Conservation (phyloP, 2,888 invertebrate genomes). For the Drosophila siamana region DNA sequence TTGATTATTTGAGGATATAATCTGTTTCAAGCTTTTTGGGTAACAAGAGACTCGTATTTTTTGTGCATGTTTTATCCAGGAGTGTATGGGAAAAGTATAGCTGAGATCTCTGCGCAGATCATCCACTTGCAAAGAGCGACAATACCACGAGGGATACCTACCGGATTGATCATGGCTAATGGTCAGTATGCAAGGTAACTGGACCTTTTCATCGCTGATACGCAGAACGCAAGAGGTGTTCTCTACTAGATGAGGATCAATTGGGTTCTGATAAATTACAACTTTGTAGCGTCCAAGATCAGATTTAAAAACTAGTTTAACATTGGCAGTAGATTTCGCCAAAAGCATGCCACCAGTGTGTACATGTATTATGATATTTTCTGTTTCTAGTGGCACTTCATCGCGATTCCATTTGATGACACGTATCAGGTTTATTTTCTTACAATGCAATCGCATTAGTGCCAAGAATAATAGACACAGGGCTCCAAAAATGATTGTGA, state of each 20-base stretch:
- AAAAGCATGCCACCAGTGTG: constrained; percentile 28
- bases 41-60: constrained; percentile 34
- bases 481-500: no score
- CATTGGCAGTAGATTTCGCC: constrained; percentile 31
- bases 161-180: constrained; percentile 40
- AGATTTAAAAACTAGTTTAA: constrained; percentile 39
- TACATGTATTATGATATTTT: constrained; percentile 43
- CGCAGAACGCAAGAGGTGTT: constrained; percentile 37
- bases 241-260: constrained; percentile 19
- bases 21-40: background rate
- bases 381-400: background rate
- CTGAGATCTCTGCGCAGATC: constrained; percentile 27
- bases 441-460: no score
- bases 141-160: constrained; percentile 45
- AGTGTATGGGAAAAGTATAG: no score
- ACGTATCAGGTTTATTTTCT: no score
- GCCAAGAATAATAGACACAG: no score
- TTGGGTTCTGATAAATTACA: constrained; percentile 43
- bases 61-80: constrained; percentile 1
- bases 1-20: no score
- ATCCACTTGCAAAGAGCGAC: constrained; percentile 38
- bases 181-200: constrained; percentile 42
- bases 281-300: constrained; percentile 39
- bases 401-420: no score
- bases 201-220: constrained; percentile 18